Evolutionary conservation across 2,113 vertebrate species (phyloP).

Genomic region (Neofelis nebulosa): DNA sequence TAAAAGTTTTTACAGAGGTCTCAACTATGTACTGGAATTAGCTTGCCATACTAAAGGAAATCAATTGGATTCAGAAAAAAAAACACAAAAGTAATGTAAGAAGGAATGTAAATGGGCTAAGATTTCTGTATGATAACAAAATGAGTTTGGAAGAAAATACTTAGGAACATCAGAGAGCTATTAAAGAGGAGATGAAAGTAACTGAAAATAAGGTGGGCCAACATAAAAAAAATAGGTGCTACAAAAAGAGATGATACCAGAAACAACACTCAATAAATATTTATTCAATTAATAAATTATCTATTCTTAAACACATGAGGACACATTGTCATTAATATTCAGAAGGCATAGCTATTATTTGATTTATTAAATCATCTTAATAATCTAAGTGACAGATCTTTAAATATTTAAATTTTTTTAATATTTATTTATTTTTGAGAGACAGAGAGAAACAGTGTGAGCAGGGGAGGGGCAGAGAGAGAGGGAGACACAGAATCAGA

Average conservation of each 20-base stretch:
- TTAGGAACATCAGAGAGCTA: background rate
- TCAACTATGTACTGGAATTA: slow-evolving; percentile 74
- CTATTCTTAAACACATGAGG: slow-evolving; percentile 13
- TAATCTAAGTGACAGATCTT: background rate
- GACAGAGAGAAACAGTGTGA: no score
- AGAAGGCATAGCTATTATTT: background rate
- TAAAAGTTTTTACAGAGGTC: slow-evolving; percentile 61
- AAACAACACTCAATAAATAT: slow-evolving; percentile 5
- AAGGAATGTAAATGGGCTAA: slow-evolving; percentile 63
- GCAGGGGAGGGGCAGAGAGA: no score
- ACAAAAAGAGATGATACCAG: background rate
- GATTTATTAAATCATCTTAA: slow-evolving; percentile 1
- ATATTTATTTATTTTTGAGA: slow-evolving; percentile 31
- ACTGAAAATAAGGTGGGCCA: background rate
- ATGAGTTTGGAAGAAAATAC: slow-evolving; percentile 41
- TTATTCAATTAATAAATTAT: slow-evolving; percentile 13
- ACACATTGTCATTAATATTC: background rate
- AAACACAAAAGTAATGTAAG: slow-evolving; percentile 54
- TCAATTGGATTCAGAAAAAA: slow-evolving; percentile 60
- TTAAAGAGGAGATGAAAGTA: background rate
- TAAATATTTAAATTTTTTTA: background rate
- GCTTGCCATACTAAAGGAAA: slow-evolving; percentile 62
- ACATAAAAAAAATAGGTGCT: background rate
- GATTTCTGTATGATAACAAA: slow-evolving; percentile 62
- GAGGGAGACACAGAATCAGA: no score